These are phyloP conservation scores for Pseudachorutes palmiensis DNA, from an alignment of 1,140 invertebrate genomes.

Conservation along the genomic window DNA sequence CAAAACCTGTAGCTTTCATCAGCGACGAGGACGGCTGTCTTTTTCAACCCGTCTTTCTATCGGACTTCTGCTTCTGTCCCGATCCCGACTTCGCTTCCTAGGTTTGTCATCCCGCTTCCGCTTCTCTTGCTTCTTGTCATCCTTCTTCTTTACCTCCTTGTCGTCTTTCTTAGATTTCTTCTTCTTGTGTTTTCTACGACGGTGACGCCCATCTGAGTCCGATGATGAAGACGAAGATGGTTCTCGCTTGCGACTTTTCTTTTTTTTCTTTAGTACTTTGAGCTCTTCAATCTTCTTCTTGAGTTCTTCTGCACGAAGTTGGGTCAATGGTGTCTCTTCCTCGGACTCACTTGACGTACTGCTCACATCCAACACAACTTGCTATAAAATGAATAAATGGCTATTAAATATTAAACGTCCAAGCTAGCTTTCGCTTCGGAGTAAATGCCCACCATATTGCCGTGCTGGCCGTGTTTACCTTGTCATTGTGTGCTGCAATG, in stretches of 20 bases:
- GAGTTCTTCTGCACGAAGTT: slow-evolving; percentile 66
- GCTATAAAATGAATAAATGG: slow-evolving; percentile 41
- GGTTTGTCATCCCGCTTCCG: no score
- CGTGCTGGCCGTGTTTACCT: no score
- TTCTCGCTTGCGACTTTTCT: slow-evolving; percentile 38
- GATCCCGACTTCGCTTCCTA: no score
- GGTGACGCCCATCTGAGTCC: background rate
- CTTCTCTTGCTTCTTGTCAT: background rate
- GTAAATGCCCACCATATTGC: background rate
- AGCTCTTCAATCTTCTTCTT: slow-evolving; percentile 51
- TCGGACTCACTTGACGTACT: slow-evolving; percentile 86
- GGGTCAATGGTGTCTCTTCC: slow-evolving; percentile 72
- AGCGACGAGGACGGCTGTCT: no score
- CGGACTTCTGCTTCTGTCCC: no score
- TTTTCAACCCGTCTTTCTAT: no score
- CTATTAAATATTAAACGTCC: background rate
- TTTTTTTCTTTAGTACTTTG: slow-evolving; percentile 43
- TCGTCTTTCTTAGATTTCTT: background rate
- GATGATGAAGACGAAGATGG: slow-evolving; percentile 8
- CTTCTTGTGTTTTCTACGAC: background rate
- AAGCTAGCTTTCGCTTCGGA: background rate
- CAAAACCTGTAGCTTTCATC: no score
- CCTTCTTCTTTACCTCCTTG: background rate
- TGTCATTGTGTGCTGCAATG: slow-evolving; percentile 75
- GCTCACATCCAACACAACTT: slow-evolving; percentile 87